phyloP scores from a whole-genome alignment of 2,797 vertebrate species.

The Nyctibius grandis region DNA sequence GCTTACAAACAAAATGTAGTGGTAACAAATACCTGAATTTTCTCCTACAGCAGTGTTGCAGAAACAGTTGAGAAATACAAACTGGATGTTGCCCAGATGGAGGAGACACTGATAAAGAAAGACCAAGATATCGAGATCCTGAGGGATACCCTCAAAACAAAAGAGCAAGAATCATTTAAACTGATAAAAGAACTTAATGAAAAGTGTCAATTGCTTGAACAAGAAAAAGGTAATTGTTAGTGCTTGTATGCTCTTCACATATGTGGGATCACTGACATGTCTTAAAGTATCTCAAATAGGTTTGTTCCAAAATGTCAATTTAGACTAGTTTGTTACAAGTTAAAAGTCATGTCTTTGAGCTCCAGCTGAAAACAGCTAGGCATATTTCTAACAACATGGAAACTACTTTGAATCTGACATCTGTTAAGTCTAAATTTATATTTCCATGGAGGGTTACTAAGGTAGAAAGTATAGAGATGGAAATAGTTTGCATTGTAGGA shows the following conservation, averaged over 20 bases:
- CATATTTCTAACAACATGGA: background rate
- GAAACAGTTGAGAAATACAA: slow-evolving; percentile 75
- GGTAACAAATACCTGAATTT: background rate
- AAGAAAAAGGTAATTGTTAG: slow-evolving; percentile 82
- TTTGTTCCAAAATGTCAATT: background rate
- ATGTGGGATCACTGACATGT: rapidly evolving
- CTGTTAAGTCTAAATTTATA: background rate
- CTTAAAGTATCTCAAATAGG: background rate
- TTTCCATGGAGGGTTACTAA: background rate
- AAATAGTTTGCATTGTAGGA: background rate
- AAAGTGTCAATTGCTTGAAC: slow-evolving; percentile 78
- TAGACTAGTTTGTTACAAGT: background rate
- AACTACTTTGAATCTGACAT: background rate
- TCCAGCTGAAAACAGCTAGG: background rate
- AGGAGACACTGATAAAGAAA: slow-evolving; percentile 77
- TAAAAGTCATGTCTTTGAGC: background rate
- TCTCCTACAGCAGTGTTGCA: slow-evolving; percentile 71
- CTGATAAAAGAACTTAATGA: slow-evolving; percentile 79
- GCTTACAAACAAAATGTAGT: background rate
- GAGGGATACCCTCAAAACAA: slow-evolving; percentile 77
- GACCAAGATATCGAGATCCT: slow-evolving; percentile 78
- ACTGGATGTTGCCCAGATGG: slow-evolving; percentile 71
- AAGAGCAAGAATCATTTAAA: slow-evolving; percentile 77
- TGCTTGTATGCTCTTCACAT: background rate
- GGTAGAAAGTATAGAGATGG: background rate